A percentile compares a stretch with the other conserved stretches of the same genome.
Conservation (phyloP, 2,888 invertebrate genomes). For the Amorpha juglandis region DNA sequence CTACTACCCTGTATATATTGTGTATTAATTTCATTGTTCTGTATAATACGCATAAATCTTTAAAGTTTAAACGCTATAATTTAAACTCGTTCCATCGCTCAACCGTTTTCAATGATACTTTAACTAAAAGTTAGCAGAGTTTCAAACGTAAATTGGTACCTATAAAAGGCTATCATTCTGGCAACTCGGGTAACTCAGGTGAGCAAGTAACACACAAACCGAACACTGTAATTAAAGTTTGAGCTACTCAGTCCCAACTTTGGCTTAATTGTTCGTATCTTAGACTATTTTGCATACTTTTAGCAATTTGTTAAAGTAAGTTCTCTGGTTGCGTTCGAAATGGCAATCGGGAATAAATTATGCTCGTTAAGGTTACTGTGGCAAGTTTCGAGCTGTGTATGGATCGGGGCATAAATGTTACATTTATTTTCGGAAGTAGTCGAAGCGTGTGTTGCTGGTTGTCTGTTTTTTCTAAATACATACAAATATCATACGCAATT, state of each 20-base stretch:
- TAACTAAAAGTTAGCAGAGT: constrained; percentile 36
- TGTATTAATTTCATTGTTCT: neutral
- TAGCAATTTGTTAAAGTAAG: constrained; percentile 23
- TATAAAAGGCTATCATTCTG: constrained; percentile 50
- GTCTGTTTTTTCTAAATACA: too few relatives aligned
- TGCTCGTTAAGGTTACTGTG: constrained; percentile 18
- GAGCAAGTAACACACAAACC: constrained; percentile 25
- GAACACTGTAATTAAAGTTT: constrained; percentile 26
- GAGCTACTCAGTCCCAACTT: constrained; percentile 17
- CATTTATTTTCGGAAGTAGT: neutral
- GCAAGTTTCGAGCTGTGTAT: constrained; percentile 12
- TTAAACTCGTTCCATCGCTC: constrained; percentile 19
- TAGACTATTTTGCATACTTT: constrained; percentile 20
- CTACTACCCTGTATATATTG: too few relatives aligned
- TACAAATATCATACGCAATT: too few relatives aligned
- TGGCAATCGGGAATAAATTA: constrained; percentile 20
- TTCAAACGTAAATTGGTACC: constrained; percentile 52
- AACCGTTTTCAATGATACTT: constrained; percentile 19
- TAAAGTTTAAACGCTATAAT: constrained; percentile 7
- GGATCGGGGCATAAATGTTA: constrained; percentile 6
- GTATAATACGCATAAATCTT: neutral
- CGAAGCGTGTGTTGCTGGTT: too few relatives aligned
- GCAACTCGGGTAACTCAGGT: constrained; percentile 5
- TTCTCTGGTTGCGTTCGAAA: constrained; percentile 13
- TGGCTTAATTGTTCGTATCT: constrained; percentile 21